Percentiles rank a stretch among this genome's conserved stretches.
These are phyloP conservation scores for Athalia rosae DNA, from an alignment of 2,888 invertebrate genomes.

Conservation along the genomic window DNA sequence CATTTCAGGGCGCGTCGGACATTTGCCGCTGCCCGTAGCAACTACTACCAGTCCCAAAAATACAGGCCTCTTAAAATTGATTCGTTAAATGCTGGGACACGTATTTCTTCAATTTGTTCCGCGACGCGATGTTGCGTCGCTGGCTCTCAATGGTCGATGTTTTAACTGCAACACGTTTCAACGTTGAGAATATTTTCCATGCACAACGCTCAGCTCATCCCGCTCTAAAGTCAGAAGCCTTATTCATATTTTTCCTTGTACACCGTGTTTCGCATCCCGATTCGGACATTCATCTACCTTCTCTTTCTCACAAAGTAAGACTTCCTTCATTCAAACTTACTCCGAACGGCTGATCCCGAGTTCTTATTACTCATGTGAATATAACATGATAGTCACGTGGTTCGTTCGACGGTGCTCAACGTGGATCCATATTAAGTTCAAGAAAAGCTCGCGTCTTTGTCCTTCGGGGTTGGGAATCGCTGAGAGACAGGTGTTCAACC, in stretches of 20 bases:
- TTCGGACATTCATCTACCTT: no score
- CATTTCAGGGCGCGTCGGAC: slow-evolving; percentile 65
- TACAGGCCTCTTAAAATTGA: slow-evolving; percentile 48
- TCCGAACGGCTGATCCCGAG: not conserved
- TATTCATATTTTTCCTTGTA: no score
- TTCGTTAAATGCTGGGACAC: slow-evolving; percentile 31
- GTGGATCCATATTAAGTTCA: not conserved
- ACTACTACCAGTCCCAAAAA: slow-evolving; percentile 67
- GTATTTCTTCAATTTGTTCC: slow-evolving; percentile 11
- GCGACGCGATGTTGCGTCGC: not conserved
- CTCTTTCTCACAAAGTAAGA: no score
- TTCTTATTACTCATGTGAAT: not conserved
- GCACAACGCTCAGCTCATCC: no score
- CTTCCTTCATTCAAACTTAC: not conserved
- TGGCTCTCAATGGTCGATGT: not conserved
- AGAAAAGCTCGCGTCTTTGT: not conserved
- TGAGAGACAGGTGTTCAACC: slow-evolving; percentile 72
- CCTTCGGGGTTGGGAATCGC: slow-evolving; percentile 60
- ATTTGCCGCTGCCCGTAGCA: slow-evolving; percentile 61
- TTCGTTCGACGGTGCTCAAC: slow-evolving; percentile 51
- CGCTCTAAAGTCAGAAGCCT: no score
- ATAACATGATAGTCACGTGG: slow-evolving; percentile 29
- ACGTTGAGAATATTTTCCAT: no score
- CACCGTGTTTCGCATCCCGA: no score
- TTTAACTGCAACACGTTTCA: no score